Percentiles rank a stretch among this genome's conserved stretches.
Conservation (phyloP, 1,140 invertebrate genomes). For the Sycophila sp. region DNA sequence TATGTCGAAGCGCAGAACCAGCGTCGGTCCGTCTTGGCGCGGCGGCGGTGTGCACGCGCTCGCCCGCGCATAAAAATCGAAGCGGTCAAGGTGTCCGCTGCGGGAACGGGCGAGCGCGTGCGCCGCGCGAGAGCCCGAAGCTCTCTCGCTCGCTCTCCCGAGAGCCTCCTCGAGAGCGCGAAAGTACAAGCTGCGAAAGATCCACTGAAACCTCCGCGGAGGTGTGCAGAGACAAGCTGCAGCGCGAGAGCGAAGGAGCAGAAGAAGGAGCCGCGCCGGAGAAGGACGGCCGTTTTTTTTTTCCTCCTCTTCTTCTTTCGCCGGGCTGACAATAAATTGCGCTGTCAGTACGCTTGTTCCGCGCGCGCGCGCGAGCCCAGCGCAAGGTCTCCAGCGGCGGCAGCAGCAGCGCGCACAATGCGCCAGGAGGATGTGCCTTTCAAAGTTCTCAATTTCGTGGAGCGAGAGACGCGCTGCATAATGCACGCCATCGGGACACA, state of each 20-base stretch:
- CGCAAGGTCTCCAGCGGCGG: conserved; percentile 1
- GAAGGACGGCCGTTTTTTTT: conserved; percentile 30
- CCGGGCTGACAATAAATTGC: conserved; percentile 38
- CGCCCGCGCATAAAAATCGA: neutral
- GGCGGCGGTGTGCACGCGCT: too few relatives aligned
- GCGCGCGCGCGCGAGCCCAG: neutral
- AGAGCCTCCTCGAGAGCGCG: neutral
- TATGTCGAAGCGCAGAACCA: too few relatives aligned
- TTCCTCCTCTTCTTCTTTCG: conserved; percentile 8
- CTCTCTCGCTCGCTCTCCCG: neutral
- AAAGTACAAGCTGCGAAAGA: neutral
- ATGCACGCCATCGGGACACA: neutral
- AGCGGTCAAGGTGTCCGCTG: neutral
- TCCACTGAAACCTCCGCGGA: too few relatives aligned
- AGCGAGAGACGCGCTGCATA: neutral
- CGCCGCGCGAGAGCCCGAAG: neutral
- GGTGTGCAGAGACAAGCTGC: neutral
- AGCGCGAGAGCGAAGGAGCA: neutral
- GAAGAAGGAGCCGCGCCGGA: too few relatives aligned
- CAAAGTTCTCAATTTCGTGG: conserved; percentile 33
- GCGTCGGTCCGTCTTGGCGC: neutral
- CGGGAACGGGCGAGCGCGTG: neutral
- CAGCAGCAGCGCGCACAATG: neutral
- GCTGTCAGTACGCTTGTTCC: conserved; percentile 37
- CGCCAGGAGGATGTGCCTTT: neutral